Base-by-base conservation (phyloP, 2,113 vertebrate genomes). In the Dipodomys ordii region DNA sequence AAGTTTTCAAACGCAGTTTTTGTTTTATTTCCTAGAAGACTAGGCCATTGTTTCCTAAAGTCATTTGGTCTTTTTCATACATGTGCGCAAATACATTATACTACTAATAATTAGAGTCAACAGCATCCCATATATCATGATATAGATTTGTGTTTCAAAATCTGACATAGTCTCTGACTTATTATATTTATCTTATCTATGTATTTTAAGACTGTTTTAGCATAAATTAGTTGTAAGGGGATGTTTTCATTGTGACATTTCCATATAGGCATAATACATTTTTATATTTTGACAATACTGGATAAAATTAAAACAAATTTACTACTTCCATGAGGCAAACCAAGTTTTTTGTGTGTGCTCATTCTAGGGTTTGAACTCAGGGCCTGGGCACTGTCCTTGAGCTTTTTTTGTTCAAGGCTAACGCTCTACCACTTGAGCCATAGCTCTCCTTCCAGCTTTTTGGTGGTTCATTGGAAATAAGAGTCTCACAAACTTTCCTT, bases 1-100 rank as follows among this genome's bases (percentile, higher is more conserved):
- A 88, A 92, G n/a, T 62, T 88, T 87, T 35, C 49, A 49, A 57
- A 87, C 83, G 4, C 7, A 88, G 49, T 78, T 87, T 92, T 57
- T 91, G 10, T 81, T 91, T 49, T 68, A 16, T 82, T 91, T 94
- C 79, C 71, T 46, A 32, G 60, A 92, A 79, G 65, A 72, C 71
- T 46, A 13, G 53, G 3, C 19, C 44, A 92, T 44, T 3, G 4
- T 72, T 86, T 84, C 67, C 69, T 77, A 90, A 90, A 92, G 83
- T 83, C 73, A 73, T 79, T 74, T 16, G 67, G 60, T 83, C 25
- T 81, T 94, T 92, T 76, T 44, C 35, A 68, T 46, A 49, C 86
- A 49, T 4, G 39, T 0, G 76, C 65, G 57, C 74, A 90, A 92
- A 46, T 65, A 4, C 39, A 69, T 65, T 76, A 1, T 71, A 71